A percentile compares a stretch with the other conserved stretches of the same genome.
Conservation (phyloP, 2,888 invertebrate species). For the Oscheius myriophilus region DNA sequence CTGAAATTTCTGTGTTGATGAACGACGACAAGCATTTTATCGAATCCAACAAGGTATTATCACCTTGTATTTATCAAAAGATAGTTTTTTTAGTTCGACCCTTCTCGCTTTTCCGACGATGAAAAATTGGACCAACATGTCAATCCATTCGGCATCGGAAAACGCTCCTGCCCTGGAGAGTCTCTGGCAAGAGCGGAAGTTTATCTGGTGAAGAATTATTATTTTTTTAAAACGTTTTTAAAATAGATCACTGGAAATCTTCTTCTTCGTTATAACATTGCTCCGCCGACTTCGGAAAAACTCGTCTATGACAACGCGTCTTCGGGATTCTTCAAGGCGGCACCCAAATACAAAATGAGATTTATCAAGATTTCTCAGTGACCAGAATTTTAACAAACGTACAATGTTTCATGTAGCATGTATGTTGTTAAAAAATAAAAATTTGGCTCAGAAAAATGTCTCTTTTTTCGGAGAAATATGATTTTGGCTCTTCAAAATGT, state of each 20-base stretch:
- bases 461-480: too few species aligned
- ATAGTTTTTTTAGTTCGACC: conserved; percentile 23
- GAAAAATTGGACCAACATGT: conserved; percentile 33
- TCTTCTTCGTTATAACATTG: conserved; percentile 35
- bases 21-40: conserved; percentile 40
- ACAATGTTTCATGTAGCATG: too few species aligned
- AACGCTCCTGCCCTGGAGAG: conserved; percentile 44
- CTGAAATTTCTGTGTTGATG: conserved; percentile 38
- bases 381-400: too few species aligned
- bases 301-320: too few species aligned
- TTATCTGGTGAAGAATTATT: conserved; percentile 34
- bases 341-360: too few species aligned
- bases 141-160: conserved; percentile 47
- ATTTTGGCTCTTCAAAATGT: too few species aligned
- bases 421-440: too few species aligned
- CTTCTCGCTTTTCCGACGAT: conserved; percentile 16
- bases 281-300: too few species aligned
- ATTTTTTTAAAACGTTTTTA: too few species aligned
- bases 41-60: conserved; percentile 1
- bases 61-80: not conserved
- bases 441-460: too few species aligned
- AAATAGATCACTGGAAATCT: conserved; percentile 46
- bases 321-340: too few species aligned
- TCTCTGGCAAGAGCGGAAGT: conserved; percentile 43
- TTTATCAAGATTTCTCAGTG: not conserved